Base-by-base conservation (phyloP, 2,797 vertebrate genomes). In the Pelochelys cantorii region DNA sequence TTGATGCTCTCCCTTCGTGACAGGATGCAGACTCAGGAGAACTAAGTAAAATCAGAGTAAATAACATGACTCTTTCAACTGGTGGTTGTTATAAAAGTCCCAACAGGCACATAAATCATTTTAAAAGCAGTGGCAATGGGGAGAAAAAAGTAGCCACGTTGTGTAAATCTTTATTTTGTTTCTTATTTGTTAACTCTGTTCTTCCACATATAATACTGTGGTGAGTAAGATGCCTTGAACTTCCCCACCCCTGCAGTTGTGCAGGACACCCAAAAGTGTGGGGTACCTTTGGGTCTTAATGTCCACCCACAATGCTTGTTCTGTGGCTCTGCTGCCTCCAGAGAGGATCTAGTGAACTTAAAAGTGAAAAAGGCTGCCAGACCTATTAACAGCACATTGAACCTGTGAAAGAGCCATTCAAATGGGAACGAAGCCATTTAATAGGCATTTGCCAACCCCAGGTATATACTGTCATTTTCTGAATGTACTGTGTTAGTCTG, bases 81-180 rank as follows among this genome's bases (percentile, higher is more conserved):
- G 34, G 86, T 68, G 89, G 89, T 68, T 90, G 90, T 80, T 62
- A 91, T 86, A 11, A 65, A 89, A 85, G 31, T 29, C 74, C 34
- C 78, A 86, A 48, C 2, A 88, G 87, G 54, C 82, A 59, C 60
- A 90, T 87, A 81, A 92, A 92, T 93, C 29, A 91, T 83, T 93
- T 79, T 91, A 85, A 52, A 77, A 71, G 90, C 0, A 2, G 2
- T 93, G 55, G 18, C 4, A 17, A 71, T 22, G 9, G 18, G 65
- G 5, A 11, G 62, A 91, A 90, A 92, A 93, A 81, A 12, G 56
- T 71, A 93, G 90, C 57, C 29, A 93, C 13, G 62, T 93, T 53
- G 83, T 83, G 74, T 60, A 93, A 89, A 83, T 90, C 86, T 88
- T 88, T 20, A 5, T 2, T 52, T 84, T 84, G 79, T 86, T 79